Evolutionary conservation across 2,888 invertebrate species (phyloP).

Genomic region (Sesia bembeciformis): DNA sequence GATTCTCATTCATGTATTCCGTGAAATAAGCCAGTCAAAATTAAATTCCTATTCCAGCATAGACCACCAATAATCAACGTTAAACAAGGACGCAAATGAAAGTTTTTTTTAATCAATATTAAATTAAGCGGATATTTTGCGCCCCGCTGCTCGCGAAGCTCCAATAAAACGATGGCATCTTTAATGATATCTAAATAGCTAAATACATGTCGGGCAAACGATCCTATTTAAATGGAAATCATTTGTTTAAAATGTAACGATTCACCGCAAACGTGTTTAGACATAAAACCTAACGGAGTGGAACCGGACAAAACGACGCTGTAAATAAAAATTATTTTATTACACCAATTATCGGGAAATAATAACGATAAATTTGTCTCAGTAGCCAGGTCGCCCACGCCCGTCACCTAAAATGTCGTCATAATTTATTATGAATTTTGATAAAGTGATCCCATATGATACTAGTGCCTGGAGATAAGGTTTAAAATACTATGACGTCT

Average conservation of each 20-base stretch:
- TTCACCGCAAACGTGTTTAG: conserved; percentile 4
- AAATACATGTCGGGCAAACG: conserved; percentile 10
- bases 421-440: not conserved
- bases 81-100: too few relatives aligned
- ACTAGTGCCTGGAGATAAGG: too few relatives aligned
- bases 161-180: conserved; percentile 3
- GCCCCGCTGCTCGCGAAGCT: conserved; percentile 10
- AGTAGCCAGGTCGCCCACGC: conserved; percentile 8
- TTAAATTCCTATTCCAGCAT: too few relatives aligned
- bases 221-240: conserved; percentile 30
- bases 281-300: conserved; percentile 10
- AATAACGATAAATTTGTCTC: conserved; percentile 7
- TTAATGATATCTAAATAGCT: conserved; percentile 5
- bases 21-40: too few relatives aligned
- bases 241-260: conserved; percentile 8
- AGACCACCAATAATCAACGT: too few relatives aligned
- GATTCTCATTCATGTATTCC: too few relatives aligned
- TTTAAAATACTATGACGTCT: too few relatives aligned
- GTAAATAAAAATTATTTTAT: conserved; percentile 10
- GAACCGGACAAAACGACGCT: conserved; percentile 2
- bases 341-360: conserved; percentile 8
- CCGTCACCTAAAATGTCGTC: conserved; percentile 2
- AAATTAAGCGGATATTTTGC: conserved; percentile 1
- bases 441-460: too few relatives aligned
- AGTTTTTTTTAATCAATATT: not conserved